Base-by-base conservation (phyloP, 2,888 invertebrate species). In the Hypselothyrea guttata region DNA sequence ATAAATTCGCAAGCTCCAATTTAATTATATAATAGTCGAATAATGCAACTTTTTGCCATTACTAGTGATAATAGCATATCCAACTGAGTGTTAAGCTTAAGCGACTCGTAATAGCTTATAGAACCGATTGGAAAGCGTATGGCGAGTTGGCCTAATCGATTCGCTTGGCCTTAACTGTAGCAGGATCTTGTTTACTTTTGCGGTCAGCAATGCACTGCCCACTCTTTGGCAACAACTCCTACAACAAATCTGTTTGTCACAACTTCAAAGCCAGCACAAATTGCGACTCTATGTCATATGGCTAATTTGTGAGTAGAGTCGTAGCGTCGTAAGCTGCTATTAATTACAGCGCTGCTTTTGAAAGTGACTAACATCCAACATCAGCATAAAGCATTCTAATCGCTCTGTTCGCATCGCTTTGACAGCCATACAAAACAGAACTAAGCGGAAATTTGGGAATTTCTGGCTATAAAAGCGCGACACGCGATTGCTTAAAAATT, bases 251-350 rank as follows among this genome's bases (percentile, higher is more conserved):
- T 46, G 45, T 61, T 30, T 16, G 31, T 66, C 22, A 22, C 5
- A 47, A 54, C 49, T 51, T n/a, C 42, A 11, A n/a, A n/a, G n/a
- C n/a, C n/a, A n/a, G n/a, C n/a, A n/a, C n/a, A n/a, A n/a, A n/a
- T 66, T 74, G 53, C 35, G 13, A 54, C 52, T 56, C 49, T 69
- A 48, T 73, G 73, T 82, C 79, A 78, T 77, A 48, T 31, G 61
- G 60, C 59, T 78, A 78, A 78, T 75, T 78, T 77, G 82, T 60
- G 63, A 37, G 56, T 66, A 28, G 40, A 52, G 59, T 69, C 72
- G n/a, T n/a, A n/a, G n/a, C n/a, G n/a, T n/a, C n/a, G 72, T 72
- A 62, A 77, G 75, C 72, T 67, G 63, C 60, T n/a, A 78, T 77
- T 77, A 77, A 82, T 77, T 78, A 82, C 78, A 67, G 59, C 69